Conservation (phyloP, 2,888 invertebrate species). For the Escarpia spicata region DNA sequence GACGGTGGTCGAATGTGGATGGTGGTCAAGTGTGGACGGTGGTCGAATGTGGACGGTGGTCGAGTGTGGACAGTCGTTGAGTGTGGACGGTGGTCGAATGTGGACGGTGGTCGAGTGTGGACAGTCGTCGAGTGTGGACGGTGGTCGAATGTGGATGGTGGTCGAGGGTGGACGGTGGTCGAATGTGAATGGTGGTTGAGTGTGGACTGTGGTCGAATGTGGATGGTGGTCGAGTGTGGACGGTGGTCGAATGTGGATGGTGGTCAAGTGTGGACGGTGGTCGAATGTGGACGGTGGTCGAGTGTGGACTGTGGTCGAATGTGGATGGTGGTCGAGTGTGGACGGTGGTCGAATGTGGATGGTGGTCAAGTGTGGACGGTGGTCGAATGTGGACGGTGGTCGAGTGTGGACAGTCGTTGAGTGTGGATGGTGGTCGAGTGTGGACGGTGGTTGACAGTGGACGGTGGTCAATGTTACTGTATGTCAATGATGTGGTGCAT, state of each 20-base stretch:
- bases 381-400: neutral
- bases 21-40: no score
- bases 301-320: neutral
- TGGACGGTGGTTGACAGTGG: neutral
- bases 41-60: neutral
- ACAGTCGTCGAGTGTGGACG: no score
- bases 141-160: neutral
- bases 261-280: no score
- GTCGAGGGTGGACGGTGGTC: neutral
- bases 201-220: neutral
- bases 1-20: neutral
- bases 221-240: no score
- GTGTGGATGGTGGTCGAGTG: no score
- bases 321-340: neutral
- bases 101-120: no score
- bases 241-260: neutral
- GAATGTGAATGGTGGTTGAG: no score
- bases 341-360: no score
- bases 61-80: neutral
- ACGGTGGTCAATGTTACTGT: no score
- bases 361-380: no score
- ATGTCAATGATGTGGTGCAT: no score
- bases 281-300: neutral
- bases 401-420: neutral
- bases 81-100: neutral